Evolutionary conservation across 1,140 invertebrate species (phyloP).

Genomic region (Drosophila sechellia): DNA sequence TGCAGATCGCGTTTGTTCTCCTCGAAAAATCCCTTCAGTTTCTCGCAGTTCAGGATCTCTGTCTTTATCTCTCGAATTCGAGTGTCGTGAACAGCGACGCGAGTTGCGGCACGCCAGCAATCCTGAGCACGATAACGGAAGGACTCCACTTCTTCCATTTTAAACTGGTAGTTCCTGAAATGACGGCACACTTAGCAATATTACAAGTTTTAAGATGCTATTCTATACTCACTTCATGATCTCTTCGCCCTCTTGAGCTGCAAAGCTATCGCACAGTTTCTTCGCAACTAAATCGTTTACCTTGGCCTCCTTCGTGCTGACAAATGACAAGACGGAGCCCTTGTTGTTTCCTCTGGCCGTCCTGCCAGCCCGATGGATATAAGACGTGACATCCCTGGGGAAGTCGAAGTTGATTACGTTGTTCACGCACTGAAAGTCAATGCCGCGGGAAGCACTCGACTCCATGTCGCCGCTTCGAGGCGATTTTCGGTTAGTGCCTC

Average conservation of each 20-base stretch:
- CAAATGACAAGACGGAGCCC: slow-evolving; percentile 97
- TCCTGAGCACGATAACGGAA: slow-evolving; percentile 97
- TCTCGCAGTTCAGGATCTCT: slow-evolving; percentile 96
- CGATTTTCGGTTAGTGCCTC: slow-evolving; percentile 82
- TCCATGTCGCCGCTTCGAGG: slow-evolving; percentile 93
- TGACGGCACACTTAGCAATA: background rate
- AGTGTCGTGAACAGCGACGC: slow-evolving; percentile 95
- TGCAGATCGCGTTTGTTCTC: slow-evolving; percentile 96
- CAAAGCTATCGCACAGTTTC: slow-evolving; percentile 88
- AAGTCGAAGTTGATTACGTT: slow-evolving; percentile 99
- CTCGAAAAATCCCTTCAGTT: slow-evolving; percentile 97
- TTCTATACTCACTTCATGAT: slow-evolving; percentile 84
- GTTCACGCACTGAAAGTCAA: slow-evolving; percentile 98
- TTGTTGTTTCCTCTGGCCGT: slow-evolving; percentile 97
- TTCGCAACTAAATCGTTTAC: slow-evolving; percentile 92
- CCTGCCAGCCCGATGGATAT: slow-evolving; percentile 97
- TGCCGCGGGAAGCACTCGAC: slow-evolving; percentile 97
- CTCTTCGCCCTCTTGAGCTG: slow-evolving; percentile 49
- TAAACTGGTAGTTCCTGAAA: slow-evolving; percentile 94
- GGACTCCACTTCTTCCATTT: slow-evolving; percentile 97
- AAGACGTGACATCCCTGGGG: slow-evolving; percentile 93
- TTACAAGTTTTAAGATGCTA: background rate
- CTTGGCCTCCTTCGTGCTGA: slow-evolving; percentile 92
- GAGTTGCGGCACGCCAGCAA: slow-evolving; percentile 96
- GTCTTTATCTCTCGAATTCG: slow-evolving; percentile 97